phyloP scores from a whole-genome alignment of 1,140 invertebrate species.

The Euwallacea similis region DNA sequence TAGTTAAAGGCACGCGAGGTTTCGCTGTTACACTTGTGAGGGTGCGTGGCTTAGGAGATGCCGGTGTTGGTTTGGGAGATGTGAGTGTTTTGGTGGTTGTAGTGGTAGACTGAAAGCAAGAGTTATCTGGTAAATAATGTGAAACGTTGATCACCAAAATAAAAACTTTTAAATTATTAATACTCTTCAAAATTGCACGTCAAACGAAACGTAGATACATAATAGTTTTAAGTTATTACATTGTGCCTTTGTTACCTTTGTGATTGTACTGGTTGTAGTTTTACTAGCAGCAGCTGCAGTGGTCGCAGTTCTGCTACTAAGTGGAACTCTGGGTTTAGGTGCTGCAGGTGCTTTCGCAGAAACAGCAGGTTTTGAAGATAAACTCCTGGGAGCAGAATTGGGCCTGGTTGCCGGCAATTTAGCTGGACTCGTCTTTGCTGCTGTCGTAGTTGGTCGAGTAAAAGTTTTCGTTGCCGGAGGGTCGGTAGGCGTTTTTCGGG shows the following conservation, averaged over 20 bases:
- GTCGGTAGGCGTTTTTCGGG: constrained; percentile 33
- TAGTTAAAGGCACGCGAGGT: constrained; percentile 43
- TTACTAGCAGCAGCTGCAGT: constrained; percentile 1
- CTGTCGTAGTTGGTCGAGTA: constrained; percentile 22
- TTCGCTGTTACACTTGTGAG: constrained; percentile 47
- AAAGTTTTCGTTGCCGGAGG: constrained; percentile 28
- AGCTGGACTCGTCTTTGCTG: constrained; percentile 28
- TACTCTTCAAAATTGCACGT: neutral
- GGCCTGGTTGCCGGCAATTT: constrained; percentile 34
- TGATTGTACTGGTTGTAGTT: neutral
- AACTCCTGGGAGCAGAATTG: constrained; percentile 19
- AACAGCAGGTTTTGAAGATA: constrained; percentile 17
- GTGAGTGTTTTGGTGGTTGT: constrained; percentile 7
- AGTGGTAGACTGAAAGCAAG: neutral
- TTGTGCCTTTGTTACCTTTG: constrained; percentile 4
- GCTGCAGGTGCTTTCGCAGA: constrained; percentile 22
- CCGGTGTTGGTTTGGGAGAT: constrained; percentile 2
- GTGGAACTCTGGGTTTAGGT: constrained; percentile 5
- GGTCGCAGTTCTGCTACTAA: neutral
- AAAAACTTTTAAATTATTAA: neutral
- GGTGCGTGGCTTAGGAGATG: constrained; percentile 13
- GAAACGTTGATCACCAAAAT: too few relatives aligned
- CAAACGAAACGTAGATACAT: too few relatives aligned
- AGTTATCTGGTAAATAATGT: too few relatives aligned
- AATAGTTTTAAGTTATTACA: too few relatives aligned